Evolutionary conservation across 2,888 invertebrate species (phyloP).

Genomic region (Mythimna lalbum): DNA sequence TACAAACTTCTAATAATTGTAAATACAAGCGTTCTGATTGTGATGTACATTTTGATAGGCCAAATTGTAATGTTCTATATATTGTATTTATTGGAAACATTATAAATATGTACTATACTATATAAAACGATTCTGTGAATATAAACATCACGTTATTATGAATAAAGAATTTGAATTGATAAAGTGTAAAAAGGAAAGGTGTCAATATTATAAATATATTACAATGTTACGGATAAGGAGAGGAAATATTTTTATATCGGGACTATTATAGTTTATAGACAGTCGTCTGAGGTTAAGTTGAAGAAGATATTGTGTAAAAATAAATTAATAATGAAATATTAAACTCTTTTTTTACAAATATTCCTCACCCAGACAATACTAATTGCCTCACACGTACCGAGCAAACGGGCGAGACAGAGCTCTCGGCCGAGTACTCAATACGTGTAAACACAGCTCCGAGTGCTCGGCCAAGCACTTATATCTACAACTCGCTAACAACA

Average conservation of each 20-base stretch:
- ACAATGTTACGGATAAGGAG: constrained; percentile 80
- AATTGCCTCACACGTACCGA: too few species aligned
- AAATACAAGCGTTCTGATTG: constrained; percentile 80
- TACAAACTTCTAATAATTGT: constrained; percentile 73
- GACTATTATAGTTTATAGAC: constrained; percentile 87
- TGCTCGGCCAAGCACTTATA: too few species aligned
- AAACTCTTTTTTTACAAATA: constrained; percentile 44
- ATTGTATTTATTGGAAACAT: constrained; percentile 58
- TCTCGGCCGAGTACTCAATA: too few species aligned
- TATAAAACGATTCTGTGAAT: constrained; percentile 64
- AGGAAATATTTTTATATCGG: constrained; percentile 90
- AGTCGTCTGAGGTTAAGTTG: constrained; percentile 84
- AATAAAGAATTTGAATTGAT: constrained; percentile 70
- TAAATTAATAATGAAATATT: constrained; percentile 82
- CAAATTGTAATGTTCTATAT: constrained; percentile 61
- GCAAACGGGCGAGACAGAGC: too few species aligned
- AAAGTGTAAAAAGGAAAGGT: constrained; percentile 83
- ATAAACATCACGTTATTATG: constrained; percentile 62
- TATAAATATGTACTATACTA: constrained; percentile 62
- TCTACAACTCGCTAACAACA: too few species aligned
- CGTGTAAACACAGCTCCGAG: too few species aligned
- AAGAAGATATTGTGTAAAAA: constrained; percentile 88
- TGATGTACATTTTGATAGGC: constrained; percentile 74
- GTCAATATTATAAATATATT: constrained; percentile 82
- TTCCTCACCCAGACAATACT: neutral